Conservation (phyloP, 2,113 vertebrate genomes). For the Halichoerus grypus region DNA sequence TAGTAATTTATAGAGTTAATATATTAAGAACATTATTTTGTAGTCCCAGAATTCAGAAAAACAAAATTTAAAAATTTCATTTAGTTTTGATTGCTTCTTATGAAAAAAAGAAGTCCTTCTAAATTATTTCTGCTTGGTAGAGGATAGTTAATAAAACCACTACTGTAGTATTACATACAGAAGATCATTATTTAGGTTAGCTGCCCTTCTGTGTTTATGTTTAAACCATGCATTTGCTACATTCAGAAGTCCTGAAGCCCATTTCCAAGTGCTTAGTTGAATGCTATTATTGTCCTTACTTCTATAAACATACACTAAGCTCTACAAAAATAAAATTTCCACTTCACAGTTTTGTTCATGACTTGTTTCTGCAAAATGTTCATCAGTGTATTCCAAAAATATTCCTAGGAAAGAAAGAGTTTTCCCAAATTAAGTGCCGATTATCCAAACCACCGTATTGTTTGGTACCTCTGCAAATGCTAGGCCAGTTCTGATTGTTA, state of each 20-base stretch:
- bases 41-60: neutral
- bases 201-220: neutral
- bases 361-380: conserved; percentile 29
- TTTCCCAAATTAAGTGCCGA: neutral
- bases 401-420: neutral
- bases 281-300: neutral
- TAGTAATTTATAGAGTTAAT: neutral
- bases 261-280: neutral
- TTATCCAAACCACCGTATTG: neutral
- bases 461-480: neutral
- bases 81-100: conserved; percentile 51
- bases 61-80: conserved; percentile 40
- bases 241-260: neutral
- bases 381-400: neutral
- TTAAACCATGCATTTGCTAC: neutral
- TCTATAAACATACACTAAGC: neutral
- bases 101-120: conserved; percentile 28
- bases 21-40: conserved; percentile 27
- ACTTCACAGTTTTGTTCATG: neutral
- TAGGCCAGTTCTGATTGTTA: neutral
- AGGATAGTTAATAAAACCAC: neutral
- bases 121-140: neutral
- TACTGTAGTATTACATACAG: neutral
- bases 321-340: conserved; percentile 12
- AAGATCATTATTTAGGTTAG: neutral